Base-by-base conservation (phyloP, 2,888 invertebrate genomes). In the Melikaiella ostensackeni region DNA sequence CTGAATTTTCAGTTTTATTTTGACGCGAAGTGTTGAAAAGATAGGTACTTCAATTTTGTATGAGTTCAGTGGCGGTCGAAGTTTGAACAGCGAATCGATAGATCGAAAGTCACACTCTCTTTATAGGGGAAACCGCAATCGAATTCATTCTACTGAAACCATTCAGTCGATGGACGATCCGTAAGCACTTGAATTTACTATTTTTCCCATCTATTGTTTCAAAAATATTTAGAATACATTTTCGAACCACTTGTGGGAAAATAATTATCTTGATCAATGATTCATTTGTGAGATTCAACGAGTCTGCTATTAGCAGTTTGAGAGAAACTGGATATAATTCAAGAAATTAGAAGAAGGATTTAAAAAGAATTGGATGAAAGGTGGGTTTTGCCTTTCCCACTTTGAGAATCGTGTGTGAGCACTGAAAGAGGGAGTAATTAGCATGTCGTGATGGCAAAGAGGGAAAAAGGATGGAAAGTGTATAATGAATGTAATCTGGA, bases 131-230 rank as follows among this genome's bases (percentile, higher is more conserved):
- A 70, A 50, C 46, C 24, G 19, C 24, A 70, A 50, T 70, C 27
- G 30, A 70, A 70, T 70, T 19, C 19, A 70, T 50, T 62, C 50
- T 30, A 70, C 30, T 50, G 46, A 19, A 70, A 30, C n/a, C 50
- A 50, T 70, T 70, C 46, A 70, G 16, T 70, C 50, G 27, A 70
- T 50, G 70, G 16, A 70, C 30, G 70, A 70, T 70, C n/a, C n/a
- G n/a, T 50, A n/a, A 50, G 9, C 30, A 5, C 30, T 70, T 50
- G 70, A 33, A 50, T 70, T 16, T 50, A 50, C 6, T 2, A 1
- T 5, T 16, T 0, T 5, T 16, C 6, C 16, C 16, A 1, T 42
- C 6, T 16, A 16, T 16, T 42, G 42, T 42, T 42, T 16, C 16
- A 16, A 16, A 42, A 16, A 16, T 16, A 16, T 16, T 16, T 16